Percentiles rank a stretch among this genome's conserved stretches.
Conservation (phyloP, 1,140 invertebrate species). For the Zophobas morio region DNA sequence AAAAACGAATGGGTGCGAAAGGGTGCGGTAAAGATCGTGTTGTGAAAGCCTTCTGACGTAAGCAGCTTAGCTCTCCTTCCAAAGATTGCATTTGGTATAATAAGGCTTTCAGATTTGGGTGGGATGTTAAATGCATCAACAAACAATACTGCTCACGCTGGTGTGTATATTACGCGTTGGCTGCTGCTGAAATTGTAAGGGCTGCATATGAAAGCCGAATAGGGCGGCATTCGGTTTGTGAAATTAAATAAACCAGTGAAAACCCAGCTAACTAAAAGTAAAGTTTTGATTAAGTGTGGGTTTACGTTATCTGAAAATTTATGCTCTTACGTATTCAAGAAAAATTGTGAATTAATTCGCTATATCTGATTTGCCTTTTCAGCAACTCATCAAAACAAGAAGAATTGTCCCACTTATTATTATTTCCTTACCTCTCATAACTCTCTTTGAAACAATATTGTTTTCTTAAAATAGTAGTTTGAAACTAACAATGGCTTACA, state of each 20-base stretch:
- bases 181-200: not conserved
- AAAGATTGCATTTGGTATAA: constrained; percentile 26
- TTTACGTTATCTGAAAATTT: not conserved
- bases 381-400: no score
- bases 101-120: constrained; percentile 23
- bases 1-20: constrained; percentile 1
- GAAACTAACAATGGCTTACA: no score
- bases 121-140: constrained; percentile 17
- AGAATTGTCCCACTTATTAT: no score
- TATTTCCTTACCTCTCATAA: no score
- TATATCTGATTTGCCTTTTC: no score
- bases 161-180: not conserved
- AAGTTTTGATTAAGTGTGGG: not conserved
- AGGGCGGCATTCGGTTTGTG: not conserved
- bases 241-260: not conserved
- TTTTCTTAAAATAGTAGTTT: no score
- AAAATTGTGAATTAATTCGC: no score
- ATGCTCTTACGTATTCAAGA: no score
- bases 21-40: not conserved
- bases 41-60: not conserved
- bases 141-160: constrained; percentile 13
- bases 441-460: no score
- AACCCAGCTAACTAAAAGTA: not conserved
- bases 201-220: constrained; percentile 13
- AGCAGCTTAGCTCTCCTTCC: constrained; percentile 10